A percentile compares a stretch with the other conserved stretches of the same genome.
Conservation (phyloP, 2,888 invertebrate genomes). For the Clivina fossor region DNA sequence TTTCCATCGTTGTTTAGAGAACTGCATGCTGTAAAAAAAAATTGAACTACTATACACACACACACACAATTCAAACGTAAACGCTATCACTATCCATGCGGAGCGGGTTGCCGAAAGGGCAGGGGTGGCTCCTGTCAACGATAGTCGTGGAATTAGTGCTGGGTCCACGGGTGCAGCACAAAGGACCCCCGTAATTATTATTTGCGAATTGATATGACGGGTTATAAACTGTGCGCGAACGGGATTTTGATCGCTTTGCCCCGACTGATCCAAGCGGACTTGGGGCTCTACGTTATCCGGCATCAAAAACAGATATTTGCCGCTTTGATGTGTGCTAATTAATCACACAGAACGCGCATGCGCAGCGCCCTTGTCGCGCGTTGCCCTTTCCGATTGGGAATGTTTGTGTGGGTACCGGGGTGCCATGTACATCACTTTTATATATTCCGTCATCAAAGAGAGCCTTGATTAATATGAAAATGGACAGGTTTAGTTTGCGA, state of each 20-base stretch:
- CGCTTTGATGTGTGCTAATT: slow-evolving; percentile 49
- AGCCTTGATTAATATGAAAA: slow-evolving; percentile 46
- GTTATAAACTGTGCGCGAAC: slow-evolving; percentile 30
- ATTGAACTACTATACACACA: too few species aligned
- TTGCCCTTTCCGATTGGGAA: too few species aligned
- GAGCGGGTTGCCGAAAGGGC: too few species aligned
- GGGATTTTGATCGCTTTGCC: slow-evolving; percentile 31
- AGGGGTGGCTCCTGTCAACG: slow-evolving; percentile 12
- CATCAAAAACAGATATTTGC: slow-evolving; percentile 37
- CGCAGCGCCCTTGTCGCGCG: too few species aligned
- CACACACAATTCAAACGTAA: too few species aligned
- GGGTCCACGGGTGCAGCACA: slow-evolving; percentile 18
- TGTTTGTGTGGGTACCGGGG: too few species aligned
- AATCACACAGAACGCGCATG: slow-evolving; percentile 41
- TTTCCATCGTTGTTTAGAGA: too few species aligned
- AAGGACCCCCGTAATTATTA: slow-evolving; percentile 30
- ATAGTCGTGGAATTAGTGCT: slow-evolving; percentile 31
- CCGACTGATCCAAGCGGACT: slow-evolving; percentile 9
- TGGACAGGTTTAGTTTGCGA: slow-evolving; percentile 29
- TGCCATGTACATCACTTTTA: slow-evolving; percentile 23
- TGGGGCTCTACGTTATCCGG: slow-evolving; percentile 25
- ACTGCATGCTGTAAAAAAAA: too few species aligned
- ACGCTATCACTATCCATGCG: too few species aligned
- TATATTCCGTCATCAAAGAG: slow-evolving; percentile 46
- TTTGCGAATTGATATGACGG: slow-evolving; percentile 34